These are phyloP conservation scores for Pomacea canaliculata DNA, from an alignment of 2,888 invertebrate species.

Conservation along the genomic window DNA sequence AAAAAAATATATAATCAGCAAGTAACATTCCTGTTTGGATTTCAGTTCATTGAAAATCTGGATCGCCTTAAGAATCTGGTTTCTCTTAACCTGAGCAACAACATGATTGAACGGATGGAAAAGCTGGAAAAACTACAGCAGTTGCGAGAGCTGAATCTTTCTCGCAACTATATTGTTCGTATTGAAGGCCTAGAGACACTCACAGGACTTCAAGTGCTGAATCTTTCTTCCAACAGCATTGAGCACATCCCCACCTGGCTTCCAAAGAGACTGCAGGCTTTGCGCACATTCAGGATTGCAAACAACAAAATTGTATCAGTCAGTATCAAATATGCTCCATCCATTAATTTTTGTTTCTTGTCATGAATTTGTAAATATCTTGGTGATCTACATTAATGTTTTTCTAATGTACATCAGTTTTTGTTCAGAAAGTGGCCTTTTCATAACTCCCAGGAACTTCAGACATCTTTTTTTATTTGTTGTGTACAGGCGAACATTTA, in stretches of 20 bases:
- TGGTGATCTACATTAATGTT: not conserved
- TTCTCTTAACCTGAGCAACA: conserved; percentile 60
- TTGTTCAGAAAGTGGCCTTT: too few relatives aligned
- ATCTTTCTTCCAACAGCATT: conserved; percentile 63
- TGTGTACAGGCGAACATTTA: too few relatives aligned
- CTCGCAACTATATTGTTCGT: conserved; percentile 60
- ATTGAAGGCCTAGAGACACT: conserved; percentile 65
- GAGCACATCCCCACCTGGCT: conserved; percentile 65
- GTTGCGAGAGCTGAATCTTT: conserved; percentile 64
- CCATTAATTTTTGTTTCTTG: not conserved
- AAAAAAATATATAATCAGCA: too few relatives aligned
- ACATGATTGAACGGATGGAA: conserved; percentile 68
- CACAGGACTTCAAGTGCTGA: conserved; percentile 58
- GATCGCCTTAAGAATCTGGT: conserved; percentile 62
- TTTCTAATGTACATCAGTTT: not conserved
- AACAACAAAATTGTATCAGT: conserved; percentile 64
- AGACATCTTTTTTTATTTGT: too few relatives aligned
- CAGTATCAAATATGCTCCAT: conserved; percentile 32
- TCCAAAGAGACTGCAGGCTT: conserved; percentile 59
- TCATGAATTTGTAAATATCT: not conserved
- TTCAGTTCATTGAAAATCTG: conserved; percentile 68
- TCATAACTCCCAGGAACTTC: too few relatives aligned
- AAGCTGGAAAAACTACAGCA: conserved; percentile 61
- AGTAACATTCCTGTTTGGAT: conserved; percentile 4
- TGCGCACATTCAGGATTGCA: conserved; percentile 59